phyloP scores from a whole-genome alignment of 2,888 invertebrate species.

The Hydriomena furcata region DNA sequence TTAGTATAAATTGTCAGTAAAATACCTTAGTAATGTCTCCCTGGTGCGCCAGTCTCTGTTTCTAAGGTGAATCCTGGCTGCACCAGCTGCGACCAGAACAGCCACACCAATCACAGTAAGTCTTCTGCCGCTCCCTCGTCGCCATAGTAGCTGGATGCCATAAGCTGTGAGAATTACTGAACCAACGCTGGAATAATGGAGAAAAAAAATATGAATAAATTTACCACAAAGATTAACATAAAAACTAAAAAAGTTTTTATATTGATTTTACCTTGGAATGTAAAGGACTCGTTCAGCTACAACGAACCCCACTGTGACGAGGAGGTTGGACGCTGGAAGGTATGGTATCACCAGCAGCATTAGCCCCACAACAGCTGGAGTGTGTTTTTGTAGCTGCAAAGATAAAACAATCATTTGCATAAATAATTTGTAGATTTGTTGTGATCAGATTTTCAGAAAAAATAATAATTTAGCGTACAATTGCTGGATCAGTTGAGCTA shows the following conservation, averaged over 20 bases:
- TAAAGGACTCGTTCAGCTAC: slow-evolving; percentile 95
- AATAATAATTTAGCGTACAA: too few species aligned
- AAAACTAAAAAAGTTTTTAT: too few species aligned
- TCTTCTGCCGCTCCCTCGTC: slow-evolving; percentile 64
- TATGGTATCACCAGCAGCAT: slow-evolving; percentile 91
- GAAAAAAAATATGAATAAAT: too few species aligned
- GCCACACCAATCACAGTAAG: slow-evolving; percentile 79
- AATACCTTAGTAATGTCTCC: slow-evolving; percentile 89
- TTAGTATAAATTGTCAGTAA: neutral
- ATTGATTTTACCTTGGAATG: slow-evolving; percentile 88
- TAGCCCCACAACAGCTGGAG: slow-evolving; percentile 87
- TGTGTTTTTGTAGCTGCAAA: slow-evolving; percentile 84
- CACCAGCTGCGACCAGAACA: slow-evolving; percentile 85
- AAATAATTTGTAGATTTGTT: too few species aligned
- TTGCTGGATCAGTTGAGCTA: too few species aligned
- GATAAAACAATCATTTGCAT: too few species aligned
- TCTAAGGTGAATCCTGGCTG: slow-evolving; percentile 86
- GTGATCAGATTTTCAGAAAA: too few species aligned
- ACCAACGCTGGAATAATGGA: slow-evolving; percentile 86
- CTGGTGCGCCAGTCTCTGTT: slow-evolving; percentile 91
- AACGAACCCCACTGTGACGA: slow-evolving; percentile 92
- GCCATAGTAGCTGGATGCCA: slow-evolving; percentile 88
- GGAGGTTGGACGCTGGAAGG: slow-evolving; percentile 92
- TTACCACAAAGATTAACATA: too few species aligned
- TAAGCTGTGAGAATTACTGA: slow-evolving; percentile 90